Evolutionary conservation across 1,140 invertebrate genomes (phyloP).

Genomic region (Aphelinus certus): DNA sequence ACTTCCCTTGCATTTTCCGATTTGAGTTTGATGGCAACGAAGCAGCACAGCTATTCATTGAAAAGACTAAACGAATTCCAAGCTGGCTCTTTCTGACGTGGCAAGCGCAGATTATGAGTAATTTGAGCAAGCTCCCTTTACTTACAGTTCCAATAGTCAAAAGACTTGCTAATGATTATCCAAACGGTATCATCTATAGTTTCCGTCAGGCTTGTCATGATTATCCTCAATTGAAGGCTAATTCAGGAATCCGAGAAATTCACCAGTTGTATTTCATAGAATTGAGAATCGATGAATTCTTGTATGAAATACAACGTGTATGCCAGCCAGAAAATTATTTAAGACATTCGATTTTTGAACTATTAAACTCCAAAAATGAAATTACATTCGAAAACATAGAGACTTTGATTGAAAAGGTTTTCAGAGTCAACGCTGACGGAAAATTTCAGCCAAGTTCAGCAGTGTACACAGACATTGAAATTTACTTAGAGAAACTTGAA

Average conservation of each 20-base stretch:
- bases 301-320: conserved; percentile 62
- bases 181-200: conserved; percentile 73
- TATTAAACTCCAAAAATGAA: neutral
- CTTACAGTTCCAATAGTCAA: conserved; percentile 63
- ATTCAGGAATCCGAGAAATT: conserved; percentile 40
- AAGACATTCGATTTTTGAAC: conserved; percentile 53
- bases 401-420: conserved; percentile 37
- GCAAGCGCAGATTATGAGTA: conserved; percentile 60
- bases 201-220: conserved; percentile 67
- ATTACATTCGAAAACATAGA: conserved; percentile 14
- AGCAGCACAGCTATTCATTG: conserved; percentile 48
- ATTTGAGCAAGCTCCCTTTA: neutral
- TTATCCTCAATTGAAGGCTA: conserved; percentile 45
- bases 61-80: conserved; percentile 39
- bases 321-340: conserved; percentile 61
- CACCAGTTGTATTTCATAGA: conserved; percentile 47
- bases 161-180: conserved; percentile 71
- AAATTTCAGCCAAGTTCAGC: neutral
- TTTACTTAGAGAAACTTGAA: neutral
- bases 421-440: neutral
- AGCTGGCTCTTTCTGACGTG: conserved; percentile 76
- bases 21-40: conserved; percentile 54
- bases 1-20: conserved; percentile 28
- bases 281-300: conserved; percentile 55
- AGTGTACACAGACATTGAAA: neutral